Evolutionary conservation across 2,113 vertebrate genomes (phyloP), one percentile per base, ranked within the genome.

Genomic region (Sterna hirundo): DNA sequence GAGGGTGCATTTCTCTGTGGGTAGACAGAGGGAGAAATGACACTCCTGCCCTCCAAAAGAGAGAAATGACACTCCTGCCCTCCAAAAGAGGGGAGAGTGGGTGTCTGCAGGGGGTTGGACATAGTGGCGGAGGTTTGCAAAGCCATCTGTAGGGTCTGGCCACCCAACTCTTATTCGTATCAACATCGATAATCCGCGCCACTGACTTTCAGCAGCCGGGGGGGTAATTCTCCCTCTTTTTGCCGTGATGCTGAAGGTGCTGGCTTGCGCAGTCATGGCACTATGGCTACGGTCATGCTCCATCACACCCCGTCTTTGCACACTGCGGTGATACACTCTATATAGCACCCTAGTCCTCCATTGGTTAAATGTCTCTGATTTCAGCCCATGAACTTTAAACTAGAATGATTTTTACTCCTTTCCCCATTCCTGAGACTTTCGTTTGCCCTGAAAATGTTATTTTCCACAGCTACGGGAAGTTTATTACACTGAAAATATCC

Each of bases 241-340:
- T 3, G 1, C 69, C 86, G 68, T n/a, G 34, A 71, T 47, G 46
- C 34, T 92, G 72, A 61, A 86, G 71, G 21, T 66, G 52, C 71
- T 62, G 88, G 16, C 64, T 77, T 86, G 44, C 44, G 44, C 77
- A 57, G 70, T 32, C 38, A 25, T 52, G 84, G 64, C 70, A 69
- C 66, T 46, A 57, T 38, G 84, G 87, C 77, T 85, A 78, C 55
- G 27, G 77, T 83, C 64, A 78, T 69, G 69, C 61, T 91, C 61
- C 86, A 82, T 82, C 90, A 79, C n/a, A 61, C 55, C 13, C 52
- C 18, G 68, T 20, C 36, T 71, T 52, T 69, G 44, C 30, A 88
- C 23, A 32, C 38, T 44, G 57, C 80, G 64, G 65, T 20, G 69
- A 71, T 34, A 46, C 23, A 23, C 62, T 27, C 32, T 30, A 11